Percentiles rank a stretch among this genome's conserved stretches.
phyloP scores from a whole-genome alignment of 2,797 vertebrate genomes.

The Anabacerthia variegaticeps region DNA sequence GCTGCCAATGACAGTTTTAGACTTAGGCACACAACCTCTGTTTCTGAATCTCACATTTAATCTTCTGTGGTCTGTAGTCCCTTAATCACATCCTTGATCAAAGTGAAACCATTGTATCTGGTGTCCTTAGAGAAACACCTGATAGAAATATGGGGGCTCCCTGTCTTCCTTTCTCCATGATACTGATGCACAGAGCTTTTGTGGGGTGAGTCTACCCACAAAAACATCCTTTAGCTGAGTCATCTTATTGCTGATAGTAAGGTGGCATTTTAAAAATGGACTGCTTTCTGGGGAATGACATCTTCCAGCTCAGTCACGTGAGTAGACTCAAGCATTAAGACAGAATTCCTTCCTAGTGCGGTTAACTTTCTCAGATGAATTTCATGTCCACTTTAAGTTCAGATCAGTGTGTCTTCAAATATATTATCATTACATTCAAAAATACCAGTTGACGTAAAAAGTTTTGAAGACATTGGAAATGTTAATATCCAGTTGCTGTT shows the following conservation, averaged over 20 bases:
- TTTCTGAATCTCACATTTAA: background rate
- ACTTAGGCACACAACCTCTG: background rate
- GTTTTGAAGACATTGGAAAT: background rate
- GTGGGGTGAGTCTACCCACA: background rate
- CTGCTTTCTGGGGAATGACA: background rate
- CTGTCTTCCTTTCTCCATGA: background rate
- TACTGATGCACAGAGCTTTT: background rate
- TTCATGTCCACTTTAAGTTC: background rate
- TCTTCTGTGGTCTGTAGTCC: background rate
- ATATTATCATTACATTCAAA: background rate
- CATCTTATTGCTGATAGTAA: background rate
- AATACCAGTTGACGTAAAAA: background rate
- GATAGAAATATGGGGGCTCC: background rate
- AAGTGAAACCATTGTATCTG: background rate
- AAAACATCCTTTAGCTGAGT: background rate
- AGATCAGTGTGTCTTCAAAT: background rate
- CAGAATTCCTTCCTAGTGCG: background rate
- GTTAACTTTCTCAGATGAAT: background rate
- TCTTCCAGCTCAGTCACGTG: background rate
- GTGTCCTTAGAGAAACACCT: background rate
- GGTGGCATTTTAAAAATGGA: background rate
- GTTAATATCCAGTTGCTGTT: slow-evolving; percentile 17
- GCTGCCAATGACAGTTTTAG: background rate
- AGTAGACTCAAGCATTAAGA: background rate
- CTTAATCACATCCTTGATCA: background rate